Percentiles rank a stretch among this genome's conserved stretches.
Evolutionary conservation across 2,797 vertebrate genomes (phyloP).

Genomic region (Staurois parvus): DNA sequence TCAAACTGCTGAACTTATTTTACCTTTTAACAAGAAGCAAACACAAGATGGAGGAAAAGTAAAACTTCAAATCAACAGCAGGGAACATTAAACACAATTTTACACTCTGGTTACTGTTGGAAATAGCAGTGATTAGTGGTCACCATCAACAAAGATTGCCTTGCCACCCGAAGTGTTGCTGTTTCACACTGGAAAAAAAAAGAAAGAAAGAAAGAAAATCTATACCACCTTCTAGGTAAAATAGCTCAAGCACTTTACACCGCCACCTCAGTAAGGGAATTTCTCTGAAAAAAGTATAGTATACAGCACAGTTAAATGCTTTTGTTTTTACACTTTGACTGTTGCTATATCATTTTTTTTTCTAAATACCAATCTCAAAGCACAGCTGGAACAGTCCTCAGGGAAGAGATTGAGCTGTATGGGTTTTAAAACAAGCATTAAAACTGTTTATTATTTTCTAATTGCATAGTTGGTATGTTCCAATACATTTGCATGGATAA

Average conservation of each 20-base stretch:
- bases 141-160: constrained; percentile 50
- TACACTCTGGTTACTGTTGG: constrained; percentile 61
- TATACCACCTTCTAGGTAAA: constrained; percentile 45
- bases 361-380: constrained; percentile 40
- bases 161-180: constrained; percentile 39
- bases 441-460: constrained; percentile 31
- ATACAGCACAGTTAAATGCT: constrained; percentile 42
- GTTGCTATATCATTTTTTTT: constrained; percentile 21
- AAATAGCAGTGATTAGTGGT: constrained; percentile 56
- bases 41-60: constrained; percentile 60
- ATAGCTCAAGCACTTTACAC: constrained; percentile 54
- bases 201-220: constrained; percentile 47
- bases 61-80: constrained; percentile 63
- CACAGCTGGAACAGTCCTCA: constrained; percentile 37
- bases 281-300: constrained; percentile 39
- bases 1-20: constrained; percentile 67
- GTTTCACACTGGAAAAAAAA: constrained; percentile 54
- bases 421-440: constrained; percentile 30
- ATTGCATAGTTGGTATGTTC: constrained; percentile 5
- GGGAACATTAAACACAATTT: constrained; percentile 62
- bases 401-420: constrained; percentile 1
- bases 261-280: constrained; percentile 36
- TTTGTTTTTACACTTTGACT: constrained; percentile 27
- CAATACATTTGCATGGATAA: constrained; percentile 7
- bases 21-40: constrained; percentile 64